Evolutionary conservation across 1,140 invertebrate genomes (phyloP).

Genomic region (Monochamus saltuarius): DNA sequence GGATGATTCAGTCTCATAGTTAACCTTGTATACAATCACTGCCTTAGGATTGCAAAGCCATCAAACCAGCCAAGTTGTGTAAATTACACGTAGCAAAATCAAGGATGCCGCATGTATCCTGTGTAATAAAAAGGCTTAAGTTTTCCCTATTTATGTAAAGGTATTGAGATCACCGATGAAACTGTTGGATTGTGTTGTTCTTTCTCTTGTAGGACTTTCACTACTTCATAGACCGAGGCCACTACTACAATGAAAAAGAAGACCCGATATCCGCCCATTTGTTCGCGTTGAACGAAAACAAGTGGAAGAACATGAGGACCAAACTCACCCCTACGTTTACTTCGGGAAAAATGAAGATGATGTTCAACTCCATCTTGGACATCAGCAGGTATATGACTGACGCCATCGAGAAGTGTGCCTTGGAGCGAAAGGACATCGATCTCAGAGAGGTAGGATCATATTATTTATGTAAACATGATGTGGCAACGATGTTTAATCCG

Average conservation of each 20-base stretch:
- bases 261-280: slow-evolving; percentile 55
- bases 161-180: not conserved
- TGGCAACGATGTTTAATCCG: too few species aligned
- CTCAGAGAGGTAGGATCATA: slow-evolving; percentile 48
- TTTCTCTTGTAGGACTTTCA: slow-evolving; percentile 48
- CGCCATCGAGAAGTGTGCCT: slow-evolving; percentile 24
- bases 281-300: slow-evolving; percentile 49
- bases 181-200: not conserved
- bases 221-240: slow-evolving; percentile 53
- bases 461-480: too few species aligned
- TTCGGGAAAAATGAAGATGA: slow-evolving; percentile 55
- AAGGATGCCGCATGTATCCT: not conserved
- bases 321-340: slow-evolving; percentile 57
- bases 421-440: slow-evolving; percentile 49
- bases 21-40: not conserved
- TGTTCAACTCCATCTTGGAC: slow-evolving; percentile 45
- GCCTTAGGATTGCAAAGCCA: not conserved
- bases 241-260: slow-evolving; percentile 49
- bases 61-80: too few species aligned
- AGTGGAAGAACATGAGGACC: slow-evolving; percentile 55
- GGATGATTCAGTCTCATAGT: not conserved
- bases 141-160: not conserved
- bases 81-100: not conserved
- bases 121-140: not conserved
- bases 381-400: slow-evolving; percentile 48